A percentile compares a stretch with the other conserved stretches of the same genome.
These are phyloP conservation scores for Fratercula arctica DNA, from an alignment of 2,797 vertebrate genomes.

Conservation along the genomic window DNA sequence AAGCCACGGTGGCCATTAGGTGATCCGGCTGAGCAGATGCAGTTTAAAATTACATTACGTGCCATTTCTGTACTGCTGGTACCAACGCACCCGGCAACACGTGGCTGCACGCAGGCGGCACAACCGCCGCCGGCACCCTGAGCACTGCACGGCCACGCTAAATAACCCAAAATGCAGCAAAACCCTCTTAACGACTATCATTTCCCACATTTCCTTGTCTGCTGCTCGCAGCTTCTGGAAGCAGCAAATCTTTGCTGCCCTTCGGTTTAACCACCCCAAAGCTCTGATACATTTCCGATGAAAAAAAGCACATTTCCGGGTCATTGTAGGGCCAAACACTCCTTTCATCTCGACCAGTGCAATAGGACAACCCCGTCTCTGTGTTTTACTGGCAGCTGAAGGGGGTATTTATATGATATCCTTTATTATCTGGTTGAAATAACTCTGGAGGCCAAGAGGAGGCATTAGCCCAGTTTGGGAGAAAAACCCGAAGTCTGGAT, in stretches of 20 bases:
- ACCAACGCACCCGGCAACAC: neutral
- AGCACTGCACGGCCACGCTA: rapidly evolving
- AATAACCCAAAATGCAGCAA: neutral
- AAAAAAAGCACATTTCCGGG: neutral
- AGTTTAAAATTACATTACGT: neutral
- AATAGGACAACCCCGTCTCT: neutral
- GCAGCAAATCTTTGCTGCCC: neutral
- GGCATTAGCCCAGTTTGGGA: neutral
- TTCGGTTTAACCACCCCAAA: neutral
- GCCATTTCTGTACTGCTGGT: neutral
- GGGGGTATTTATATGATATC: neutral
- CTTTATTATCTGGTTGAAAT: neutral
- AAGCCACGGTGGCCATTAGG: neutral
- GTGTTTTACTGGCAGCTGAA: neutral
- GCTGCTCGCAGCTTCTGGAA: neutral
- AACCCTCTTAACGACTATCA: rapidly evolving
- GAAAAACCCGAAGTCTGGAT: neutral
- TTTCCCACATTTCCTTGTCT: neutral
- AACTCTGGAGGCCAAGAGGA: neutral
- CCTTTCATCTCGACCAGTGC: neutral
- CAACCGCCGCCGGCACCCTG: neutral
- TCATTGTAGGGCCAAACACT: neutral
- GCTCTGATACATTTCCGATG: rapidly evolving
- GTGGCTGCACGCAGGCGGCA: neutral
- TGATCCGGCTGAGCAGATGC: neutral